A percentile compares a stretch with the other conserved stretches of the same genome.
Evolutionary conservation across 2,888 invertebrate species (phyloP).

Genomic region (Balanococcus diminutus): DNA sequence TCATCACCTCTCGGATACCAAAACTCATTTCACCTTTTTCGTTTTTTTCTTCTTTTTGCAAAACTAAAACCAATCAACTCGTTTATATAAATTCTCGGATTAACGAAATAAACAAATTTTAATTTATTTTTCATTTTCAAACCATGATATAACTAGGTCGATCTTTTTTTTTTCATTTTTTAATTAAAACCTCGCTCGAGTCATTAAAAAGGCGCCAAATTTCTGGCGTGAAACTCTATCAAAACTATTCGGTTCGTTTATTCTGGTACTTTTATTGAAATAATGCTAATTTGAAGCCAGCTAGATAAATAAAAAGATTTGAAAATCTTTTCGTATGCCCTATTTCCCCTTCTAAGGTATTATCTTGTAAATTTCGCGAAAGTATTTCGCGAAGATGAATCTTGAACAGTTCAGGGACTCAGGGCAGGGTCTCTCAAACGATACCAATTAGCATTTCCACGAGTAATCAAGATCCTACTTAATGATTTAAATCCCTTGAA

Average conservation of each 20-base stretch:
- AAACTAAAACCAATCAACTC: conserved; percentile 10
- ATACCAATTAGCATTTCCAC: no score
- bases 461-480: no score
- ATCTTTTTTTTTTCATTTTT: neutral
- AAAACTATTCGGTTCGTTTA: conserved; percentile 4
- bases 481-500: no score
- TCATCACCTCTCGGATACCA: neutral
- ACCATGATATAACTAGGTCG: neutral
- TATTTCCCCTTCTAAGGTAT: neutral
- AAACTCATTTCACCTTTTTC: neutral
- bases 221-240: neutral
- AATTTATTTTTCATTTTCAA: conserved; percentile 18
- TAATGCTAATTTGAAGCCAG: conserved; percentile 7
- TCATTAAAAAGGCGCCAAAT: conserved; percentile 38
- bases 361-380: no score
- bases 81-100: conserved; percentile 9
- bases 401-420: no score
- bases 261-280: conserved; percentile 11
- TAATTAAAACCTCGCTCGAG: conserved; percentile 4
- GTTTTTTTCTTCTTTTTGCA: neutral
- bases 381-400: no score
- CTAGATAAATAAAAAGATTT: neutral
- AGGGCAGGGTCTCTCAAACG: no score
- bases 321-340: neutral
- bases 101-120: conserved; percentile 30